These are phyloP conservation scores for Diarsia brunnea DNA, from an alignment of 2,888 invertebrate genomes.

Conservation along the genomic window DNA sequence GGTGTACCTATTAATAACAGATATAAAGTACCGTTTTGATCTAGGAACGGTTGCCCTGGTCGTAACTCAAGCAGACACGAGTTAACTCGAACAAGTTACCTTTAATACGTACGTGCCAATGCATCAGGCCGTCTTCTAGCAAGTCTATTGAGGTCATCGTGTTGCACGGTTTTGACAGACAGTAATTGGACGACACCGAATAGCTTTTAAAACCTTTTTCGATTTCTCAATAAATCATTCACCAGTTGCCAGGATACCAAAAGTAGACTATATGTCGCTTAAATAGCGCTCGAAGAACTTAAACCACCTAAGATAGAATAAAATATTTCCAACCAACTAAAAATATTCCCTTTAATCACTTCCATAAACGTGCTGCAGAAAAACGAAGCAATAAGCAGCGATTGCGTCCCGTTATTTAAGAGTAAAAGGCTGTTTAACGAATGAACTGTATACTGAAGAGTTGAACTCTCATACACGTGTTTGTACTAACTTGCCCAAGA, in stretches of 20 bases:
- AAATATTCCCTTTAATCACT: constrained; percentile 50
- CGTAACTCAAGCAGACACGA: constrained; percentile 50
- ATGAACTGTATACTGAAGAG: constrained; percentile 47
- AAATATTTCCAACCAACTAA: constrained; percentile 30
- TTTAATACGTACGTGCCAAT: constrained; percentile 45
- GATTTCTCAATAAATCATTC: constrained; percentile 6
- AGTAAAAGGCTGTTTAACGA: constrained; percentile 57
- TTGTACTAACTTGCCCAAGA: constrained; percentile 51
- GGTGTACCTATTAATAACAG: constrained; percentile 53
- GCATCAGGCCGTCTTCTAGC: constrained; percentile 43
- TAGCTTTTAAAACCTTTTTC: constrained; percentile 1
- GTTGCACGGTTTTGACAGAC: constrained; percentile 24
- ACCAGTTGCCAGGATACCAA: constrained; percentile 3
- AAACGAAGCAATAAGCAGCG: constrained; percentile 51
- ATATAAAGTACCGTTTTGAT: constrained; percentile 57
- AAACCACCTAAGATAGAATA: constrained; percentile 4
- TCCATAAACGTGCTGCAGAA: constrained; percentile 42
- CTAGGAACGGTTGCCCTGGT: constrained; percentile 42
- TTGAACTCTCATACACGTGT: constrained; percentile 46
- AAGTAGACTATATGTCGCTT: neutral
- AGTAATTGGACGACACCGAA: constrained; percentile 31
- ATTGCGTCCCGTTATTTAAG: constrained; percentile 60
- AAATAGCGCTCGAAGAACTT: neutral
- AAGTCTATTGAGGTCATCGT: constrained; percentile 41
- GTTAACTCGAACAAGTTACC: constrained; percentile 44